Conservation (phyloP, 2,113 vertebrate species). For the Coreoperca whiteheadi region DNA sequence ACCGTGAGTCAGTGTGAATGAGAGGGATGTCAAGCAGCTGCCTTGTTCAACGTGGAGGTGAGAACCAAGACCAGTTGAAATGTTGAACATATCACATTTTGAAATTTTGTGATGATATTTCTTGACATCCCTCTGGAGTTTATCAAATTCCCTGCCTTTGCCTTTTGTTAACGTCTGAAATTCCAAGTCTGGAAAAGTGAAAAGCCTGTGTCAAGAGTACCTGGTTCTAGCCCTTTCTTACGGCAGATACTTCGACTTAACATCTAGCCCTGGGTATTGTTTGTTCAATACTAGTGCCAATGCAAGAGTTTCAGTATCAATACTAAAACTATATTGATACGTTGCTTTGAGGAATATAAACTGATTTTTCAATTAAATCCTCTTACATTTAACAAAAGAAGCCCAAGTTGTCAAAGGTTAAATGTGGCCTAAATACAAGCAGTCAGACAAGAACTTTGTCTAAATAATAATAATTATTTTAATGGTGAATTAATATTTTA, state of each 20-base stretch:
- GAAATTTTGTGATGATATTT: not conserved
- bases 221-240: not conserved
- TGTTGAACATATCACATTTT: not conserved
- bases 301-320: not conserved
- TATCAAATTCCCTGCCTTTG: not conserved
- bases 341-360: too few species aligned
- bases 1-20: not conserved
- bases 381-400: too few species aligned
- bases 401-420: too few species aligned
- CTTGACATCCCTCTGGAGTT: not conserved
- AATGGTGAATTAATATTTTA: too few species aligned
- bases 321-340: not conserved
- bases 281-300: too few species aligned
- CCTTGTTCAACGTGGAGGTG: not conserved
- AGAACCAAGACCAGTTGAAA: not conserved
- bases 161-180: not conserved
- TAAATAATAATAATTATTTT: too few species aligned
- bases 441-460: too few species aligned
- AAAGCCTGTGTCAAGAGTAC: not conserved
- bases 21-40: conserved; percentile 20
- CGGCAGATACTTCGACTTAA: not conserved
- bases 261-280: too few species aligned
- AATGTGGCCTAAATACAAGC: too few species aligned
- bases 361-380: too few species aligned
- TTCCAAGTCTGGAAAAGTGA: not conserved